These are phyloP conservation scores for Nannobrachium achirus DNA, from an alignment of 2,113 vertebrate genomes.

Conservation along the genomic window DNA sequence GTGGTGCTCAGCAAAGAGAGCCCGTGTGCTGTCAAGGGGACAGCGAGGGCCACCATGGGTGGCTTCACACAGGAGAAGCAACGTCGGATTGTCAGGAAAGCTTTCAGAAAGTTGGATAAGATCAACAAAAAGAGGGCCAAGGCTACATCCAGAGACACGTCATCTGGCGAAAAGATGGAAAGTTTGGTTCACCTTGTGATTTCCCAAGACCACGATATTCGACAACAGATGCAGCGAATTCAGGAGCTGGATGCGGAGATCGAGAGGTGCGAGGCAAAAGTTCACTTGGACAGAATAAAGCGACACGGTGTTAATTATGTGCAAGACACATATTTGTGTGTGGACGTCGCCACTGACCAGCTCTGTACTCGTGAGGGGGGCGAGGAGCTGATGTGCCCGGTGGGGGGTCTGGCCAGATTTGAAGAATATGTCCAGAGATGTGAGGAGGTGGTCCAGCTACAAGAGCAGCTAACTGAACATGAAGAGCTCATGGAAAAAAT, in stretches of 20 bases:
- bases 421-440: slow-evolving; percentile 79
- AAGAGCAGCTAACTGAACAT: slow-evolving; percentile 85
- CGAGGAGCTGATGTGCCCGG: slow-evolving; percentile 14
- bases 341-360: slow-evolving; percentile 65
- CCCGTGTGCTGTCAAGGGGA: slow-evolving; percentile 72
- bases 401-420: slow-evolving; percentile 64
- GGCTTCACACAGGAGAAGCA: slow-evolving; percentile 85
- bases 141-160: slow-evolving; percentile 70
- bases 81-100: slow-evolving; percentile 90
- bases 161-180: slow-evolving; percentile 87
- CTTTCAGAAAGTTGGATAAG: slow-evolving; percentile 94
- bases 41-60: slow-evolving; percentile 69
- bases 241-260: slow-evolving; percentile 91
- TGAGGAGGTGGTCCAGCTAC: slow-evolving; percentile 81
- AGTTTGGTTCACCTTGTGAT: slow-evolving; percentile 91
- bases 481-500: slow-evolving; percentile 85
- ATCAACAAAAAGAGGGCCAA: slow-evolving; percentile 85
- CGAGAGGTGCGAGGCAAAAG: slow-evolving; percentile 86
- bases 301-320: slow-evolving; percentile 92
- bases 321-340: slow-evolving; percentile 89
- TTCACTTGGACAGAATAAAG: slow-evolving; percentile 88
- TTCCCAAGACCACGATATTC: slow-evolving; percentile 94
- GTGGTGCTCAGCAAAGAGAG: slow-evolving; percentile 89
- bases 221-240: slow-evolving; percentile 91
- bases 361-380: slow-evolving; percentile 14